Evolutionary conservation across 2,113 vertebrate genomes (phyloP).

Genomic region (Psittacus erithacus): DNA sequence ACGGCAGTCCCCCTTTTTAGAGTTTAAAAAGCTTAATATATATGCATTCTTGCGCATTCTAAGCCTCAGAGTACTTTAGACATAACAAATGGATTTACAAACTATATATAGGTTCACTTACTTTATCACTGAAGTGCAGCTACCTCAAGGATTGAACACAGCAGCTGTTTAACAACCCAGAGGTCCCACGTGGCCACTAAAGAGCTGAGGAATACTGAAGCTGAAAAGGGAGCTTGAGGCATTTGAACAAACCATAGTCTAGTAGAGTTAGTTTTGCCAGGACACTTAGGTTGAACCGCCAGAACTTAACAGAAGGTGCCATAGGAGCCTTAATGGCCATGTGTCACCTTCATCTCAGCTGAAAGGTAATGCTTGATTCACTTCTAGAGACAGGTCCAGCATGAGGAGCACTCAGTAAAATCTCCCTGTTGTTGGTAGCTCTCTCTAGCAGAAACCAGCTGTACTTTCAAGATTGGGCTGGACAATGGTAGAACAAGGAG

Average conservation of each 20-base stretch:
- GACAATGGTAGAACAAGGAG: background rate
- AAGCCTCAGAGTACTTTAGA: slow-evolving; percentile 63
- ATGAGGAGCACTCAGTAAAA: background rate
- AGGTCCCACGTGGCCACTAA: background rate
- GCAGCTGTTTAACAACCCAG: slow-evolving; percentile 67
- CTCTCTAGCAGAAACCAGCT: background rate
- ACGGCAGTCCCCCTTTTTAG: slow-evolving; percentile 56
- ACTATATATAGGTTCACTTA: slow-evolving; percentile 72
- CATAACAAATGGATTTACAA: slow-evolving; percentile 72
- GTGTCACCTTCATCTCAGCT: background rate
- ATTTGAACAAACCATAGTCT: background rate
- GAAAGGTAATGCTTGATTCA: background rate
- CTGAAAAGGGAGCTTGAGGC: background rate
- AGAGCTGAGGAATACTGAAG: background rate
- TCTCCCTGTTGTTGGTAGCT: background rate
- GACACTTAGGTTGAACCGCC: background rate
- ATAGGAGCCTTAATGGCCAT: background rate
- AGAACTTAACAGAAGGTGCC: background rate
- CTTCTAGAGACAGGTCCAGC: background rate
- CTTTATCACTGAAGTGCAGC: slow-evolving; percentile 55
- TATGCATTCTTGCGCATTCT: slow-evolving; percentile 57
- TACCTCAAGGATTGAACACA: slow-evolving; percentile 55
- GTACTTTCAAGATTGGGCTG: background rate
- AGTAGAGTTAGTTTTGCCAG: background rate
- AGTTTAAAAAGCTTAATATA: slow-evolving; percentile 65